These are phyloP conservation scores for Euclidia mi DNA, from an alignment of 2,888 invertebrate genomes.

Conservation along the genomic window DNA sequence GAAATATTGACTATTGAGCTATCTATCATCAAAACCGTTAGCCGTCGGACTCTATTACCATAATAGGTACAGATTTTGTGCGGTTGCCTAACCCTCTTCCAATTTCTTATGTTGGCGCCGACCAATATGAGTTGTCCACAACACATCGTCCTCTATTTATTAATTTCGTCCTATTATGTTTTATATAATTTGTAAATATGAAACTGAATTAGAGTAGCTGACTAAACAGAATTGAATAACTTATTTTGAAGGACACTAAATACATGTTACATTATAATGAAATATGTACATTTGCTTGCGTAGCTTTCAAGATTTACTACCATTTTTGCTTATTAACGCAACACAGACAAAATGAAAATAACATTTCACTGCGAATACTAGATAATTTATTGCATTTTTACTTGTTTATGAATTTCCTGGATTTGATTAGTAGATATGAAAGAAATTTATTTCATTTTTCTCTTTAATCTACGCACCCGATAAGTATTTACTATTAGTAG, in stretches of 20 bases:
- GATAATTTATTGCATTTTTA: conserved; percentile 7
- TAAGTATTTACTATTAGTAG: neutral
- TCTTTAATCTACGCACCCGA: neutral
- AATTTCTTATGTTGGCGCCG: conserved; percentile 72
- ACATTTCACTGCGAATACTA: neutral
- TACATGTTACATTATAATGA: too few relatives aligned
- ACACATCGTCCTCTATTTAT: conserved; percentile 59
- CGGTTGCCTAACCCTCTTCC: conserved; percentile 69
- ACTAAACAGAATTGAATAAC: too few relatives aligned
- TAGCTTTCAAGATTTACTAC: too few relatives aligned
- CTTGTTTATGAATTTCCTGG: neutral
- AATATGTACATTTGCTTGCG: too few relatives aligned
- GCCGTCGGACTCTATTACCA: conserved; percentile 72
- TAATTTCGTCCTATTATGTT: conserved; percentile 51
- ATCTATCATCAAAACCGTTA: conserved; percentile 52
- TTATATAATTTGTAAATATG: too few relatives aligned
- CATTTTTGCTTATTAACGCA: too few relatives aligned
- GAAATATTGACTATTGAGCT: conserved; percentile 51
- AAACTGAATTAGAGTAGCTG: too few relatives aligned
- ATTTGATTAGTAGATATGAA: neutral
- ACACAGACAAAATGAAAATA: too few relatives aligned
- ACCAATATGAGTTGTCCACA: conserved; percentile 65
- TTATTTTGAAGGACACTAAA: too few relatives aligned
- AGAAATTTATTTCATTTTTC: neutral
- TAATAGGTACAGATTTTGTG: conserved; percentile 75